phyloP scores from a whole-genome alignment of 2,113 vertebrate species.

The Saguinus imperator region DNA sequence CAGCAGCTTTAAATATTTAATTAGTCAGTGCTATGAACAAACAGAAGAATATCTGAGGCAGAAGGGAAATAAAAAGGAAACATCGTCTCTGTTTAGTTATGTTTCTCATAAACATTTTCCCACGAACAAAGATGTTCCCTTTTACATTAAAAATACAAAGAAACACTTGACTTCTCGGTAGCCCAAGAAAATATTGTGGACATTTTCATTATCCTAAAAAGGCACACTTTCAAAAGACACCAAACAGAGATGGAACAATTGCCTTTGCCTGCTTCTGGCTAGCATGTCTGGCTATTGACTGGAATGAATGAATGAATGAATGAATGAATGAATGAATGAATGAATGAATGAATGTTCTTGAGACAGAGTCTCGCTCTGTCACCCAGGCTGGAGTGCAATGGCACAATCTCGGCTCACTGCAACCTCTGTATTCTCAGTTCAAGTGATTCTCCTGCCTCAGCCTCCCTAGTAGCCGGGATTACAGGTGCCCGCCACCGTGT shows the following conservation, averaged over 20 bases:
- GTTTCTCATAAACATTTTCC: not conserved
- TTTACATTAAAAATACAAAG: not conserved
- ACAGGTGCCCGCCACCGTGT: no score
- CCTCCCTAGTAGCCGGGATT: no score
- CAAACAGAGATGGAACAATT: fast-evolving
- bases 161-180: not conserved
- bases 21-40: fast-evolving
- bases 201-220: not conserved
- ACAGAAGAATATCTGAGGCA: no score
- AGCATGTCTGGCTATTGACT: not conserved
- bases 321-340: no score
- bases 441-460: no score
- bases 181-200: not conserved
- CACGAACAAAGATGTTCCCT: not conserved
- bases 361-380: no score
- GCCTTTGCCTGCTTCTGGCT: not conserved
- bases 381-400: no score
- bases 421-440: no score
- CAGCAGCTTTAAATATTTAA: not conserved
- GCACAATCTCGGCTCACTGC: no score
- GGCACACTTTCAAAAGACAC: not conserved
- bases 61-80: not conserved
- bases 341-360: no score
- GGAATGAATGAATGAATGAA: no score
- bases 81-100: fast-evolving